Percentiles rank a stretch among this genome's conserved stretches.
phyloP scores from a whole-genome alignment of 2,888 invertebrate species.

The Spodoptera exigua region DNA sequence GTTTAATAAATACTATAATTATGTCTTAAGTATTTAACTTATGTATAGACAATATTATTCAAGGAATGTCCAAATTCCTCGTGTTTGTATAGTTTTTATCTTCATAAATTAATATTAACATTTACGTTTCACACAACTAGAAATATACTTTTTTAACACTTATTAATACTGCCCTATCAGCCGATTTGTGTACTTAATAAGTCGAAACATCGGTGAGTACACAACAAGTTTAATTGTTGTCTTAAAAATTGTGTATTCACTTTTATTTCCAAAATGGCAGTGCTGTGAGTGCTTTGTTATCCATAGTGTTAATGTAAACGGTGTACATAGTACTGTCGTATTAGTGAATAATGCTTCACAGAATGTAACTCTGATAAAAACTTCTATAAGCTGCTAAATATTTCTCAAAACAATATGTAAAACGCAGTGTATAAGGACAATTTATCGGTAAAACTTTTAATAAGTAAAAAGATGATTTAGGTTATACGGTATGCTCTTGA shows the following conservation, averaged over 20 bases:
- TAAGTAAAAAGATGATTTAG: too few species aligned
- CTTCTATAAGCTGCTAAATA: too few species aligned
- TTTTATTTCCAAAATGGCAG: conserved; percentile 45
- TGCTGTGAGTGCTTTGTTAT: conserved; percentile 36
- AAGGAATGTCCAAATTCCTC: conserved; percentile 21
- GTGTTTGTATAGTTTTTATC: conserved; percentile 42
- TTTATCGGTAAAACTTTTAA: too few species aligned
- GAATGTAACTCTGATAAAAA: too few species aligned
- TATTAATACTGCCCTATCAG: conserved; percentile 52
- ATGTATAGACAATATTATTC: conserved; percentile 16
- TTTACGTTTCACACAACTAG: conserved; percentile 40
- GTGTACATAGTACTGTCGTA: too few species aligned
- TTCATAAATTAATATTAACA: conserved; percentile 52
- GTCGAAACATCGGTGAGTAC: conserved; percentile 16
- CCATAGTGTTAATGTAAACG: conserved; percentile 16
- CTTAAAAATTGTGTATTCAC: conserved; percentile 32
- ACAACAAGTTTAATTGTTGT: conserved; percentile 5
- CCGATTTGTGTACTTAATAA: conserved; percentile 41
- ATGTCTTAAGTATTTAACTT: conserved; percentile 22
- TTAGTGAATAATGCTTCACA: too few species aligned
- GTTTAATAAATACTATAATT: conserved; percentile 1
- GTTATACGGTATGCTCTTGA: too few species aligned
- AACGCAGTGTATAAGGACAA: too few species aligned
- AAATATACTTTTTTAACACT: conserved; percentile 45
- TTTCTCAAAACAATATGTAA: too few species aligned